Conservation (phyloP, 2,797 vertebrate species). For the Percopsis omiscomaycus region DNA sequence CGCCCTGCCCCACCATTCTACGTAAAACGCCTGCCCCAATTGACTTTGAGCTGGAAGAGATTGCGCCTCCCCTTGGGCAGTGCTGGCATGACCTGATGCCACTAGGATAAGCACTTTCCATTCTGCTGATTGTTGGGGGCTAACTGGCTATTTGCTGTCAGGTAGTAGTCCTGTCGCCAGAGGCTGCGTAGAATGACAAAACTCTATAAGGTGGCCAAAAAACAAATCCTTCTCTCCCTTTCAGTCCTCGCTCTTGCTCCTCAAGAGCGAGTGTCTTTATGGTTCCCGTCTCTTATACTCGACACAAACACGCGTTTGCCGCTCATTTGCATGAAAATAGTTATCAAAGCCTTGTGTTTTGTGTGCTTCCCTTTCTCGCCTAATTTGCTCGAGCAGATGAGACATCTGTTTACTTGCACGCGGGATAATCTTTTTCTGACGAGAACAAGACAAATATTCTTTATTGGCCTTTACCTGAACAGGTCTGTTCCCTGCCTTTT, state of each 20-base stretch:
- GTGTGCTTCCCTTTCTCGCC: conserved; percentile 22
- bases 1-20: conserved; percentile 11
- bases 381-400: conserved; percentile 34
- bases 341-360: conserved; percentile 41
- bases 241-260: conserved; percentile 6
- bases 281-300: conserved; percentile 41
- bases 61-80: conserved; percentile 1
- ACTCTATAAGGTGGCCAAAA: conserved; percentile 32
- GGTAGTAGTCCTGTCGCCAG: conserved; percentile 18
- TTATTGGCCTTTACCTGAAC: conserved; percentile 38
- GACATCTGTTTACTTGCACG: conserved; percentile 49
- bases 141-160: conserved; percentile 22
- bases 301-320: conserved; percentile 53
- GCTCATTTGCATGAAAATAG: conserved; percentile 45
- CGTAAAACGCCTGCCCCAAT: conserved; percentile 40
- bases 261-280: conserved; percentile 10
- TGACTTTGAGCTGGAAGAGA: conserved; percentile 38
- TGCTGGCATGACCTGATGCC: conserved; percentile 40
- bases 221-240: conserved; percentile 13
- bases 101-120: conserved; percentile 32
- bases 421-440: conserved; percentile 22
- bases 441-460: conserved; percentile 31
- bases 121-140: conserved; percentile 32
- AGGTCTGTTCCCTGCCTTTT: conserved; percentile 17
- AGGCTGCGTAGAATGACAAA: conserved; percentile 22